Percentiles rank a stretch among this genome's conserved stretches.
Evolutionary conservation across 2,888 invertebrate genomes (phyloP).

Genomic region (Noctua janthe): DNA sequence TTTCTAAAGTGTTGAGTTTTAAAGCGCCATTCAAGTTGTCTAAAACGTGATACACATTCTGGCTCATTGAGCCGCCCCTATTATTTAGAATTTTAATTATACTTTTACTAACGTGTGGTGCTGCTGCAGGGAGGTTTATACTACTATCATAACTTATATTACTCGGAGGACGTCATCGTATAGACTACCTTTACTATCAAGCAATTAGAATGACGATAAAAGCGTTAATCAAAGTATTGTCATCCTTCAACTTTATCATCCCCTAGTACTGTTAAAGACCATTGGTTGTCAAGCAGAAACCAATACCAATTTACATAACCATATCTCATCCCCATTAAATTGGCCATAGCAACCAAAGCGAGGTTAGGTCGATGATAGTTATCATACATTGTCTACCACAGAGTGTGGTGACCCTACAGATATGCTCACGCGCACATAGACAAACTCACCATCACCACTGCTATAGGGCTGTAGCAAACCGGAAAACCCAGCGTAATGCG

Average conservation of each 20-base stretch:
- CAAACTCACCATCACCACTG: background rate
- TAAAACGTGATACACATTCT: background rate
- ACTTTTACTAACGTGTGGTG: background rate
- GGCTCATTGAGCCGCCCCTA: background rate
- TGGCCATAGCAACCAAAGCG: slow-evolving; percentile 17
- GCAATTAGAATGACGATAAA: background rate
- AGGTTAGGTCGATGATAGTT: slow-evolving; percentile 33
- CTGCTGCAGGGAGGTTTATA: background rate
- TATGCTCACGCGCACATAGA: slow-evolving; percentile 41
- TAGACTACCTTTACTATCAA: background rate
- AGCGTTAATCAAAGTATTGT: background rate
- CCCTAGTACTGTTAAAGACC: slow-evolving; percentile 1
- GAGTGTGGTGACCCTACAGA: slow-evolving; percentile 45
- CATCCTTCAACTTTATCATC: background rate
- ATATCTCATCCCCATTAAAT: slow-evolving; percentile 11
- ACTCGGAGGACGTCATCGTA: background rate
- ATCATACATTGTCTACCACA: slow-evolving; percentile 20
- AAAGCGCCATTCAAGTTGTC: background rate
- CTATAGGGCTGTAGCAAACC: slow-evolving; percentile 56
- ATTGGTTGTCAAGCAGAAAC: slow-evolving; percentile 3
- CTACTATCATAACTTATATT: background rate
- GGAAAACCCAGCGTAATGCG: slow-evolving; percentile 68
- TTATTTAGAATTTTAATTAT: background rate
- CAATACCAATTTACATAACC: background rate
- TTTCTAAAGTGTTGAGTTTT: slow-evolving; percentile 2